Evolutionary conservation across 1,140 invertebrate species (phyloP).

Genomic region (Orchesella cincta): DNA sequence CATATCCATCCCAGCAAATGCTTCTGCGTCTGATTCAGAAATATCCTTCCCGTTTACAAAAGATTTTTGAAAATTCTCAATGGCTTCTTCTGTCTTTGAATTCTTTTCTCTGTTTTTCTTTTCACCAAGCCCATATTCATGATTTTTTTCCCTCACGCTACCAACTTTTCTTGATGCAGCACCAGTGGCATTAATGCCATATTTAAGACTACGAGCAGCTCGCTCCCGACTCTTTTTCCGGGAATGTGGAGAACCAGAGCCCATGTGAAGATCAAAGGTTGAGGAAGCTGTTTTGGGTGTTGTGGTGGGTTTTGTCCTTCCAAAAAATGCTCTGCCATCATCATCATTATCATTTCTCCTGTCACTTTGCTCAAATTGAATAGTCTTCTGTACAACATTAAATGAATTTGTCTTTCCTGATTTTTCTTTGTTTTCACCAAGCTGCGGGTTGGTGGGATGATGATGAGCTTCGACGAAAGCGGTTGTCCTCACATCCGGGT

Average conservation of each 20-base stretch:
- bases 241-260: background rate
- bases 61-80: conserved; percentile 16
- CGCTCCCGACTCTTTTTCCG: background rate
- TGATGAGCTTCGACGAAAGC: background rate
- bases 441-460: background rate
- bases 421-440: background rate
- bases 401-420: conserved; percentile 15
- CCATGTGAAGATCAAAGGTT: background rate
- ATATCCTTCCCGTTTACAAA: conserved; percentile 9
- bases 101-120: background rate
- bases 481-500: background rate
- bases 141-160: background rate
- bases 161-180: background rate
- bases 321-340: background rate
- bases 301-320: conserved; percentile 15
- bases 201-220: background rate
- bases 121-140: background rate
- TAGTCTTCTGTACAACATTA: background rate
- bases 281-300: conserved; percentile 2
- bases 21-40: background rate
- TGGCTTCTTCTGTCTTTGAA: background rate
- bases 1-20: conserved; percentile 12
- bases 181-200: background rate
- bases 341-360: background rate
- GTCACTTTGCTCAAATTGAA: background rate